Conservation (phyloP, 2,797 vertebrate genomes). For the Enteromius trimaculatus region DNA sequence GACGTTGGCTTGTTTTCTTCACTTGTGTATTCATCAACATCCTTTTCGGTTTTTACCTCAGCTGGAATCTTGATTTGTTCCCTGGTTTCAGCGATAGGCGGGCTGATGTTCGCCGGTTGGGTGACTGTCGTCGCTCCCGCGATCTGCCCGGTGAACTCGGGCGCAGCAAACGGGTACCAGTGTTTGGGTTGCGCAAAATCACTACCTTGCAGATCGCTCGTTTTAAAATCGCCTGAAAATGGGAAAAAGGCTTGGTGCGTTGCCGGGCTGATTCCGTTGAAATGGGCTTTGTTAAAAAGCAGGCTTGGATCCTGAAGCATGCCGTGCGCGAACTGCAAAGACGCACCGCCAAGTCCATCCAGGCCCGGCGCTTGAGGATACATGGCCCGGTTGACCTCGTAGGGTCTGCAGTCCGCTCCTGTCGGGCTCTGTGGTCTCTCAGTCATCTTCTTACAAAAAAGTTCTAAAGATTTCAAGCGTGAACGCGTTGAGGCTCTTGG, state of each 20-base stretch:
- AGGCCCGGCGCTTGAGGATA: slow-evolving; percentile 70
- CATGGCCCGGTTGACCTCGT: slow-evolving; percentile 73
- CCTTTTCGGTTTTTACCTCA: slow-evolving; percentile 77
- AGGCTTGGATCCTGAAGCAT: slow-evolving; percentile 76
- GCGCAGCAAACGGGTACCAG: slow-evolving; percentile 80
- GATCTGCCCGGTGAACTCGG: slow-evolving; percentile 78
- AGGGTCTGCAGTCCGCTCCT: slow-evolving; percentile 69
- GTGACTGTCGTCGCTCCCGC: slow-evolving; percentile 65
- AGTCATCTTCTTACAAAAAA: slow-evolving; percentile 70
- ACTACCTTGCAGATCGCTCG: slow-evolving; percentile 69
- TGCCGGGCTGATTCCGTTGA: slow-evolving; percentile 69
- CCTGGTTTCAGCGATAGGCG: slow-evolving; percentile 72
- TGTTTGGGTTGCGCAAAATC: slow-evolving; percentile 76
- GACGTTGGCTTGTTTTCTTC: slow-evolving; percentile 66
- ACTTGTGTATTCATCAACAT: slow-evolving; percentile 64
- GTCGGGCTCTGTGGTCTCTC: slow-evolving; percentile 73
- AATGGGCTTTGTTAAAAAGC: slow-evolving; percentile 76
- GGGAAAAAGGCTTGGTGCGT: slow-evolving; percentile 76
- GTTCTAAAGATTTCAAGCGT: not conserved
- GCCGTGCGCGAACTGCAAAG: slow-evolving; percentile 74
- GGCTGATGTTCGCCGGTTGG: slow-evolving; percentile 73
- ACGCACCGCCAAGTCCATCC: slow-evolving; percentile 67
- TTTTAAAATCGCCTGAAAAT: slow-evolving; percentile 76
- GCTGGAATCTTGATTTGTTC: slow-evolving; percentile 74
- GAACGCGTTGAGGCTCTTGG: not conserved